phyloP scores from a whole-genome alignment of 2,113 vertebrate species.

The Patagioenas fasciata region DNA sequence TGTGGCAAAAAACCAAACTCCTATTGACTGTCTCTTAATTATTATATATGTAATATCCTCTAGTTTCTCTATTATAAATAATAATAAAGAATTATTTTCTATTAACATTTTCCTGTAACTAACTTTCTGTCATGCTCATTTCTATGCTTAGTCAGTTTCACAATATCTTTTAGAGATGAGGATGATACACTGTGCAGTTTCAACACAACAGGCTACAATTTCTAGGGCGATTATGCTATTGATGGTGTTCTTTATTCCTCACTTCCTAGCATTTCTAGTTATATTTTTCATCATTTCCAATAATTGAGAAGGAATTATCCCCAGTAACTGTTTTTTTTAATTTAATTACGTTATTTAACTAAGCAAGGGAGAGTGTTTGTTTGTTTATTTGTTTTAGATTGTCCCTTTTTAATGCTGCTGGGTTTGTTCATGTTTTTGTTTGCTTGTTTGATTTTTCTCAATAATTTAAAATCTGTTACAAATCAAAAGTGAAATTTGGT shows the following conservation, averaged over 20 bases:
- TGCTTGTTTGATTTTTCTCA: too few relatives aligned
- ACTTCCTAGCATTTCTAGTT: not conserved
- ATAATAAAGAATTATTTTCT: not conserved
- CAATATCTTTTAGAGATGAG: not conserved
- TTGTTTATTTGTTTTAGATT: not conserved
- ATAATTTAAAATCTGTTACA: not conserved
- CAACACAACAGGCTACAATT: not conserved
- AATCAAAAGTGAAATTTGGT: not conserved
- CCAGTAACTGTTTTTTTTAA: not conserved
- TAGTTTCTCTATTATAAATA: not conserved
- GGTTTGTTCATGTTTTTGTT: not conserved
- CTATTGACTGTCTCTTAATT: not conserved
- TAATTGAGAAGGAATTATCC: not conserved
- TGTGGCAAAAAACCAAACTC: rapidly evolving
- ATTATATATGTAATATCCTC: not conserved
- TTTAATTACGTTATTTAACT: not conserved
- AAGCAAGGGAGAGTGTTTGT: not conserved
- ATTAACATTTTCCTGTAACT: not conserved
- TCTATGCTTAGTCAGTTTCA: not conserved
- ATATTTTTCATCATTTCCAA: not conserved
- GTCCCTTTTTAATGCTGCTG: not conserved
- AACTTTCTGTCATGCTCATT: not conserved
- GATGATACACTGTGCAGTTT: not conserved
- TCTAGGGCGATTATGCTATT: not conserved
- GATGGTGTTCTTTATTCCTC: not conserved